Evolutionary conservation across 1,140 invertebrate genomes (phyloP), one percentile per base, ranked within the genome.

Genomic region (Papilio xuthus): DNA sequence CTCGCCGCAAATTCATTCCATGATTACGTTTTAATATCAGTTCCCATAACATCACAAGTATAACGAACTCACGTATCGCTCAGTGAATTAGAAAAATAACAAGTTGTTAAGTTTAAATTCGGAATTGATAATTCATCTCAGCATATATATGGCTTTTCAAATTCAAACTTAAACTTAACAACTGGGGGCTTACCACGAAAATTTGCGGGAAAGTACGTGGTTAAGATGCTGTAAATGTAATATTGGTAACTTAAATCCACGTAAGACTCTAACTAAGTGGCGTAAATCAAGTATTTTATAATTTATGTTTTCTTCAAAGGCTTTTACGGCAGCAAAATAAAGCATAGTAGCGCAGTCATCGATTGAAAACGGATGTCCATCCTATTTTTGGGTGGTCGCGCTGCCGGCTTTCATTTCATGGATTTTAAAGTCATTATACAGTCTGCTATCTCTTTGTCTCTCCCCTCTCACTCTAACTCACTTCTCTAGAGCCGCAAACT

Each of bases 341-440:
- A 60, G 20, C 18, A 20, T 18, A 41, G 20, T 73, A 42, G 53
- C 28, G 74, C 74, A 76, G 32, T 76, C 41, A 53, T 78, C 18
- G 18, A 44, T 70, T 79, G 32, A 73, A n/a, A 84, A 60, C 80
- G 77, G 79, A 83, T 80, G 80, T 78, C 50, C 79, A 83, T 85
- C 82, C 84, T 89, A 85, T 81, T 82, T 85, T 87, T 91, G 91
- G 91, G 91, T 91, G 91, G 91, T 92, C 90, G 26, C 71, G 78
- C 69, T 73, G 80, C 76, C 73, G 77, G 71, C 76, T 82, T 86
- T 90, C 85, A 91, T 92, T 92, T 92, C 91, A 91, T 86, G 90
- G 85, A 50, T 86, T 83, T 90, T 88, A 89, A 67, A 73, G 72
- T 82, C 80, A 88, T 87, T 84, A 87, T 63, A 56, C 70, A 26